Evolutionary conservation across 2,113 vertebrate species (phyloP).

Genomic region (Atherinomorus stipes): DNA sequence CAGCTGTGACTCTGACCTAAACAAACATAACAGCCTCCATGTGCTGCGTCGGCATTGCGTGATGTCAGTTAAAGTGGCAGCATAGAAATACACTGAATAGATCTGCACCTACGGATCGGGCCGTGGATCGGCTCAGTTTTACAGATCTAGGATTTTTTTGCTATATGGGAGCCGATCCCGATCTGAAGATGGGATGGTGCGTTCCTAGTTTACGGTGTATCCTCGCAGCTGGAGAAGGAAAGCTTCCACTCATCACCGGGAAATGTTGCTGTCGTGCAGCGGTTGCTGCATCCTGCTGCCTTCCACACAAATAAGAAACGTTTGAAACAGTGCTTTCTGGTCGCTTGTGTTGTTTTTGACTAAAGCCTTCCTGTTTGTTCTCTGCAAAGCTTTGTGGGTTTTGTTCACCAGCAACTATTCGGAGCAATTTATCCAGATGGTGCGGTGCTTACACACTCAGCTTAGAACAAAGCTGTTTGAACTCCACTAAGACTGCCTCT

Average conservation of each 20-base stretch:
- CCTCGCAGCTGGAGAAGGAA: background rate
- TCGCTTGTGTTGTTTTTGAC: conserved; percentile 24
- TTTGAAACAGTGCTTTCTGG: conserved; percentile 22
- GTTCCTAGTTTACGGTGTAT: background rate
- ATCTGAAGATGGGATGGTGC: no score
- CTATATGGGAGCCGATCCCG: no score
- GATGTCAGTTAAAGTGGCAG: no score
- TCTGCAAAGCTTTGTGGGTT: conserved; percentile 9
- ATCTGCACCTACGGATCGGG: no score
- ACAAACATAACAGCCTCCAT: no score
- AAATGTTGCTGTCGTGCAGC: no score
- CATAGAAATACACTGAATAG: no score
- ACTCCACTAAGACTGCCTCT: background rate
- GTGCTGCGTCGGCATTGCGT: no score
- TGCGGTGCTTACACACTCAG: background rate
- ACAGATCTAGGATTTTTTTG: no score
- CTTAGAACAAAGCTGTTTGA: background rate
- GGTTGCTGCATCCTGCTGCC: background rate
- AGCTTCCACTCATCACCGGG: background rate
- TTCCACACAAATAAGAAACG: conserved; percentile 8
- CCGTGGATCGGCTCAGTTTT: no score
- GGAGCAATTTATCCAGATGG: conserved; percentile 3
- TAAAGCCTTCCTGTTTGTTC: conserved; percentile 22
- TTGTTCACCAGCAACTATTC: conserved; percentile 17
- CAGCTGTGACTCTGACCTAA: no score